Evolutionary conservation across 2,888 invertebrate species (phyloP).

Genomic region (Drosophila bunnanda): DNA sequence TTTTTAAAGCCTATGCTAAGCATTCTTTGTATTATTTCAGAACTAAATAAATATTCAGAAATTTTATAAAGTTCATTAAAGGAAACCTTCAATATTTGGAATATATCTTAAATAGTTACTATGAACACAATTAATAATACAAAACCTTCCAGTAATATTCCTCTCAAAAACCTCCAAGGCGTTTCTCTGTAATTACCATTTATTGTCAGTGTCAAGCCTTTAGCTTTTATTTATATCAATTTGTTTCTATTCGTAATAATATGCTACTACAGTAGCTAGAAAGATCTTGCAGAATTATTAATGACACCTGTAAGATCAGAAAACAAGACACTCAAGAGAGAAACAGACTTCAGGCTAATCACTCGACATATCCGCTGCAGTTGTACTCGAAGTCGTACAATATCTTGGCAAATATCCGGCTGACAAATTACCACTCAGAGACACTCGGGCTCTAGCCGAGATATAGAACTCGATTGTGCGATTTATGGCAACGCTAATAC

Average conservation of each 20-base stretch:
- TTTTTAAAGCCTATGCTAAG: no score
- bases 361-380: constrained; percentile 34
- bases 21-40: no score
- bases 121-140: not conserved
- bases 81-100: no score
- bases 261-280: not conserved
- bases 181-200: not conserved
- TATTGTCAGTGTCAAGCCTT: constrained; percentile 6
- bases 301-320: constrained; percentile 14
- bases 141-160: not conserved
- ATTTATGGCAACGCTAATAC: constrained; percentile 41
- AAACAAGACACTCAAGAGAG: not conserved
- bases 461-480: constrained; percentile 62
- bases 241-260: constrained; percentile 3
- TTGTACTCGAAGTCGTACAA: constrained; percentile 11
- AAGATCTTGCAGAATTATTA: constrained; percentile 9
- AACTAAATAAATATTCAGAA: no score
- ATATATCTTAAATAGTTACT: no score
- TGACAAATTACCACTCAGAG: constrained; percentile 47
- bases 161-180: not conserved
- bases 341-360: constrained; percentile 26
- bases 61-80: no score
- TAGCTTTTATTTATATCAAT: constrained; percentile 3
- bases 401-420: constrained; percentile 43
- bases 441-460: constrained; percentile 13